These are phyloP conservation scores for Ernsta delagoae DNA, from an alignment of 2,888 invertebrate species.

Conservation along the genomic window DNA sequence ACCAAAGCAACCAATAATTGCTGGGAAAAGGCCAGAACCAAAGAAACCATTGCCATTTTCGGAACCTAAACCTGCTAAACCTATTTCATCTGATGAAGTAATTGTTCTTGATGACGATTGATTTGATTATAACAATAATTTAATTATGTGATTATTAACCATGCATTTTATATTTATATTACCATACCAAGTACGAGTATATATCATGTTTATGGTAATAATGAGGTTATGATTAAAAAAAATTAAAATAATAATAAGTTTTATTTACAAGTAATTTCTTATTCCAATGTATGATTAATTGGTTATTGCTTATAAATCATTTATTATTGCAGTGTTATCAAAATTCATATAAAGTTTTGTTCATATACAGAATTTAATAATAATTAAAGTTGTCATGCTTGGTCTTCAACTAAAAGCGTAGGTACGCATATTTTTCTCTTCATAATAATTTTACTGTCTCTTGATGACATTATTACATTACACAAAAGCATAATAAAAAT, in stretches of 20 bases:
- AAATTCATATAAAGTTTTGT: not conserved
- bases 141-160: not conserved
- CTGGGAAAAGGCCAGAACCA: constrained; percentile 60
- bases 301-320: not conserved
- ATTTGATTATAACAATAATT: not conserved
- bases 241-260: constrained; percentile 1
- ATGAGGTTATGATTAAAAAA: not conserved
- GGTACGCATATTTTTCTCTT: too few relatives aligned
- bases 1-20: constrained; percentile 49
- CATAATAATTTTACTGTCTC: too few relatives aligned
- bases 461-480: too few relatives aligned
- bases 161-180: too few relatives aligned
- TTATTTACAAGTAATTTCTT: constrained; percentile 23
- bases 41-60: constrained; percentile 66
- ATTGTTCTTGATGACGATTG: constrained; percentile 79
- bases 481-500: too few relatives aligned
- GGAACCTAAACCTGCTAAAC: constrained; percentile 51
- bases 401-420: too few relatives aligned
- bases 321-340: too few relatives aligned
- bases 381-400: too few relatives aligned
- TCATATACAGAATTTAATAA: too few relatives aligned
- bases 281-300: not conserved
- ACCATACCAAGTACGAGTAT: too few relatives aligned
- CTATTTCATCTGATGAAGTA: constrained; percentile 70
- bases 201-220: not conserved